Evolutionary conservation across 2,113 vertebrate species (phyloP), one percentile per base, ranked within the genome.

Genomic region (Bubo blakistoni): DNA sequence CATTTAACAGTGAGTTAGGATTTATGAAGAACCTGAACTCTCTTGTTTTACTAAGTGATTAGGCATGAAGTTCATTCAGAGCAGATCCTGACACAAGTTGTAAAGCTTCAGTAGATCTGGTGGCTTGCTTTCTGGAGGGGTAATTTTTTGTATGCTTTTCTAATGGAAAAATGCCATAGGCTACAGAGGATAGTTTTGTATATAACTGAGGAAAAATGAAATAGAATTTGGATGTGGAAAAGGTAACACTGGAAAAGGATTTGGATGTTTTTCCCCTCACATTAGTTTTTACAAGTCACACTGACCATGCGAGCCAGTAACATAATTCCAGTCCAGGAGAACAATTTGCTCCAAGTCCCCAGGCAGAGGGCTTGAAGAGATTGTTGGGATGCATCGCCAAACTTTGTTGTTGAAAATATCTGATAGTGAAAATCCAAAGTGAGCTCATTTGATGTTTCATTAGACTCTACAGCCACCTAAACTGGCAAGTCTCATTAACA

Each of bases 21-120:
- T 95, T 97, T 92, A 88, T 86, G 54, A 96, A 89, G 58, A 96
- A 61, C n/a, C 26, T 67, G n/a, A 82, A 74, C 27, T 73, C 24
- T 49, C 16, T 52, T 47, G 22, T 51, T 83, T 91, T 88, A 54
- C 54, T 89, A 74, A 96, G 88, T 84, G 63, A 85, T 90, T 58
- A 91, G 32, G 49, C 18, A 4, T 65, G 81, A 95, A 93, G 72
- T 47, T 92, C 52, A 92, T 82, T 94, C 76, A 67, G 47, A 63
- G 76, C 34, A 90, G 11, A 63, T 54, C 34, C 27, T 40, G 42
- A 55, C 34, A 10, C 9, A 55, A 79, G 32, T 90, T 92, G 46
- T 90, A 80, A 92, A 83, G 16, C 58, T 54, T 78, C 49, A 62
- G 52, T 72, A 79, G 61, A 55, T 70, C 5, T 54, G 16, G 9